Evolutionary conservation across 2,888 invertebrate species (phyloP), one percentile per base, ranked within the genome.

Genomic region (Sisyra terminalis): DNA sequence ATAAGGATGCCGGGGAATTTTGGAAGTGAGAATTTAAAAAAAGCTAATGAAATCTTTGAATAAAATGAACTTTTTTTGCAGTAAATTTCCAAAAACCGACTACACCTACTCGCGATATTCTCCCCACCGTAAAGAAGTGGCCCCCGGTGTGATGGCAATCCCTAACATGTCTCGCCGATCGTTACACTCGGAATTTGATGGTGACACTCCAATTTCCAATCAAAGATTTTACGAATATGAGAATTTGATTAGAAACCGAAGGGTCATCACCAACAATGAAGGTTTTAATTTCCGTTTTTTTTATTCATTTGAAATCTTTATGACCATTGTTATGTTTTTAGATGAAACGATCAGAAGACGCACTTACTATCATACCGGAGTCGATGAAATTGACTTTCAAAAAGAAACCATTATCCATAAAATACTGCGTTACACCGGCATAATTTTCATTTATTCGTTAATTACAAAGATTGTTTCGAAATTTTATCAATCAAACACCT

Each of bases 1-100:
- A 85, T 60, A 78, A 75, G 60, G 72, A 75, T 60, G 80, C 81
- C 29, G 80, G 80, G 44, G 81, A 84, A 60, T 85, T 85, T 66
- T 85, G 85, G 85, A 83, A 84, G 85, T 85, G 54, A 71, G 83
- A 75, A n/a, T n/a, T n/a, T n/a, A n/a, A n/a, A n/a, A n/a, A n/a
- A n/a, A n/a, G n/a, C n/a, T n/a, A n/a, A n/a, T n/a, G n/a, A n/a
- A n/a, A n/a, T n/a, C n/a, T n/a, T n/a, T n/a, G n/a, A n/a, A n/a
- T n/a, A n/a, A n/a, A n/a, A n/a, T 24, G 3, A 7, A 7, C 24
- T 24, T 24, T 24, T 24, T 3, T 24, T 24, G 11, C 69, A 89
- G 89, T 60, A 78, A 78, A 61, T 85, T 80, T 58, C 88, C 87
- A 4, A 90, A 90, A 65, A 90, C 89, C 46, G 89, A 89, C 63